Conservation (phyloP, 30 jellyfish, hydroid and myxozoan genomes). For the Turritopsis rubra region DNA sequence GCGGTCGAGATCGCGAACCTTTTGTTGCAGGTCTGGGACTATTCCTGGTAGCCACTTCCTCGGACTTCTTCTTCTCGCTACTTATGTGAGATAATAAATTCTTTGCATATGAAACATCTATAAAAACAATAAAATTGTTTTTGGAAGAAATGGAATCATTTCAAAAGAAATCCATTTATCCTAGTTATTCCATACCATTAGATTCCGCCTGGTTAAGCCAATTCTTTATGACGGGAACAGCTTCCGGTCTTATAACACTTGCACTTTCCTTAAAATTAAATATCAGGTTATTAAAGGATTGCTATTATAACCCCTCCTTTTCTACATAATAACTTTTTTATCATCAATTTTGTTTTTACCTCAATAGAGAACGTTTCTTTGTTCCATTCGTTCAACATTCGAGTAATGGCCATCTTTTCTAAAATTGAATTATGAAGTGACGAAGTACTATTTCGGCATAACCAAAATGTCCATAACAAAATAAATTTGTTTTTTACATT, state of each 20-base stretch:
- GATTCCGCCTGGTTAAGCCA: conserved; percentile 23
- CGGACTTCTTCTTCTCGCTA: not conserved
- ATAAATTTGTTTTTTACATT: no score
- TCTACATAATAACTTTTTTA: no score
- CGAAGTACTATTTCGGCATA: not conserved
- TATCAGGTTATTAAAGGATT: not conserved
- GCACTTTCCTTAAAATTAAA: not conserved
- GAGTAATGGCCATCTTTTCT: conserved; percentile 15
- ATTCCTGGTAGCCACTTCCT: not conserved
- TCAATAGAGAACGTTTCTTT: not conserved
- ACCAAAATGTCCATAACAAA: no score
- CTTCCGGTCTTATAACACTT: conserved; percentile 18
- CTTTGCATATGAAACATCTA: not conserved
- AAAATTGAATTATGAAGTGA: not conserved
- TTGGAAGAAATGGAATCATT: no score
- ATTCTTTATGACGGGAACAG: conserved; percentile 22
- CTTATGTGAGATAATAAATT: not conserved
- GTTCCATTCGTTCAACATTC: conserved; percentile 24
- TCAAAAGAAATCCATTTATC: not conserved
- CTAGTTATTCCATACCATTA: conserved; percentile 7
- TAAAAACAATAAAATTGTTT: not conserved
- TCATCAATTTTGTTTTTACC: no score
- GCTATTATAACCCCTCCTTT: no score
- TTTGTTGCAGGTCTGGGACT: conserved; percentile 1
- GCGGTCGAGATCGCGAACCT: not conserved